Evolutionary conservation across 1,140 invertebrate species (phyloP).

Genomic region (Arctopsyche grandis): DNA sequence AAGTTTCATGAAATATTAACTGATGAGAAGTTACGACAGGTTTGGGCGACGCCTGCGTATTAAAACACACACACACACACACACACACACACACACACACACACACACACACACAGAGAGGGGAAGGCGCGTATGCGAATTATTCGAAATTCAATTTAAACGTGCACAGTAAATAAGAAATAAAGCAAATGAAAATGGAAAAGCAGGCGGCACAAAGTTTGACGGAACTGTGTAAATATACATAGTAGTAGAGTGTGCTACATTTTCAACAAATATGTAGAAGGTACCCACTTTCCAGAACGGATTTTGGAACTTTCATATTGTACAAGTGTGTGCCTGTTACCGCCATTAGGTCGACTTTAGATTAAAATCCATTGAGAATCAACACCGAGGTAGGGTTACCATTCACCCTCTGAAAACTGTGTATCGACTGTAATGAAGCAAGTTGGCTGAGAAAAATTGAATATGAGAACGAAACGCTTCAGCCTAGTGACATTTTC

Average conservation of each 20-base stretch:
- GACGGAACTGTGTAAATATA: background rate
- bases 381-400: too few relatives aligned
- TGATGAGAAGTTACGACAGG: conserved; percentile 17
- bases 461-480: too few relatives aligned
- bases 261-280: background rate
- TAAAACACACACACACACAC: background rate
- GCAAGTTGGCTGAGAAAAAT: too few relatives aligned
- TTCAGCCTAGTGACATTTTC: too few relatives aligned
- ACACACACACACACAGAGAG: background rate
- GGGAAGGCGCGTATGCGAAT: conserved; percentile 14
- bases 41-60: background rate
- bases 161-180: background rate
- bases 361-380: too few relatives aligned
- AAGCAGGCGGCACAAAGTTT: background rate
- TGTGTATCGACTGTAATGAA: too few relatives aligned
- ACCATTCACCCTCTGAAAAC: too few relatives aligned
- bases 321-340: background rate
- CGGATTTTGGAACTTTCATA: background rate
- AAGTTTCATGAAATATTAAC: conserved; percentile 29
- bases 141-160: conserved; percentile 9
- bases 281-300: background rate
- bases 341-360: background rate
- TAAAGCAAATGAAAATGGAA: background rate
- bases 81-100: background rate
- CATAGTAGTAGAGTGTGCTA: background rate